These are phyloP conservation scores for Xyrichtys novacula DNA, from an alignment of 2,797 vertebrate species.

Conservation along the genomic window DNA sequence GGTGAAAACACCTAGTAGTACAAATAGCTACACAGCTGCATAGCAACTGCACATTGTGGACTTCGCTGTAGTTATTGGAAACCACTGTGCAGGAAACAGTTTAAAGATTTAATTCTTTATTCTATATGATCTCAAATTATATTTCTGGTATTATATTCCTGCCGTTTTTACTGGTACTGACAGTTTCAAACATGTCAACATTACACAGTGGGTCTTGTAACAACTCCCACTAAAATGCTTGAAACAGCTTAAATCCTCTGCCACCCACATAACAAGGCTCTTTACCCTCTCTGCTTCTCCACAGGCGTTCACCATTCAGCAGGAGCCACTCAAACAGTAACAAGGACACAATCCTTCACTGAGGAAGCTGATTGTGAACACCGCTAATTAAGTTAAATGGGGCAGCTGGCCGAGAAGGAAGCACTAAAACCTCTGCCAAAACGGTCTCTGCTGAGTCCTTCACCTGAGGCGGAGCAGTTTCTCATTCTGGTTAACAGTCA, in stretches of 20 bases:
- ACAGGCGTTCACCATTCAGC: slow-evolving; percentile 5
- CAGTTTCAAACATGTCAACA: too few species aligned
- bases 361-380: slow-evolving; percentile 35
- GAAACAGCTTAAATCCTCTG: background rate
- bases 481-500: slow-evolving; percentile 8
- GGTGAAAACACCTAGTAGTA: too few species aligned
- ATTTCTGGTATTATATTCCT: too few species aligned
- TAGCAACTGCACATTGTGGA: too few species aligned
- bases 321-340: slow-evolving; percentile 17
- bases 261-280: slow-evolving; percentile 3
- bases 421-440: slow-evolving; percentile 30
- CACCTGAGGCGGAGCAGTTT: slow-evolving; percentile 22
- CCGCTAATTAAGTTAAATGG: slow-evolving; percentile 49
- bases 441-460: slow-evolving; percentile 32
- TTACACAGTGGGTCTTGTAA: background rate
- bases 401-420: slow-evolving; percentile 48
- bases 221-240: background rate
- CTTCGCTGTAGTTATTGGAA: too few species aligned
- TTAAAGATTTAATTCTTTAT: too few species aligned
- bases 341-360: slow-evolving; percentile 21
- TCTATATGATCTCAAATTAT: too few species aligned
- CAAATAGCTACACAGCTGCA: too few species aligned
- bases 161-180: too few species aligned
- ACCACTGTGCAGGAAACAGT: too few species aligned
- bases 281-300: slow-evolving; percentile 11